Evolutionary conservation across 2,797 vertebrate genomes (phyloP), one percentile per base, ranked within the genome.

Genomic region (Scomberomorus guttatus): DNA sequence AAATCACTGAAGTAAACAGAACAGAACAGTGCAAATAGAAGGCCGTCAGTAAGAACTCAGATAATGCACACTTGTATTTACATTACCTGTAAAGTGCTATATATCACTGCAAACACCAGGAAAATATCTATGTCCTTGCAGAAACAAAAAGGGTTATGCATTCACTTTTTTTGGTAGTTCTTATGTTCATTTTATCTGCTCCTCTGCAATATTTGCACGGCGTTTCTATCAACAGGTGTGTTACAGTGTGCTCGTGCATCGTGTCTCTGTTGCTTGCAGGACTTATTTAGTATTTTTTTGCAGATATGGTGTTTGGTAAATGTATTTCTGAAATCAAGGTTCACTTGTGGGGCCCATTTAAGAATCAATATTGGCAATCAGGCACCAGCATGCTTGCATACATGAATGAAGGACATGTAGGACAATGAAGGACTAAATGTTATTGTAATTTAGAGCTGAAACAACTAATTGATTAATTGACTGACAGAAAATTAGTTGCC

Each of bases 1-100:
- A 75, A 82, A 79, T 3, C 20, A 12, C 20, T 39, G 1, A 25
- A n/a, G 65, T n/a, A 52, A 72, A 82, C 12, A 42, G 50, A 46
- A 72, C 29, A 32, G 5, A 32, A 32, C 29, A 66, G 37, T 24
- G 39, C 15, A 76, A 50, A 72, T 14, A 64, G 8, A 34, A 72
- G 44, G 77, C 67, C 56, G 51, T 46, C 22, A 50, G 59, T 15
- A 37, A 24, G 44, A 61, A 14, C 29, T 29, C n/a, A 51, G 59
- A 62, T 50, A 25, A 27, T 10, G 27, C 7, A 50, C 9, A 17
- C 7, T 0, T 50, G 7, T 52, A 14, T 63, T 70, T 46, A 58
- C 4, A n/a, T 32, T 9, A 20, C 44, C 52, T 27, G 4, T 24
- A 62, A 12, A 22, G 52, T 37, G n/a, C 13, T 37, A 29, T 9